These are phyloP conservation scores for Saccostrea glomerata DNA, from an alignment of 1,140 invertebrate species.

Conservation along the genomic window DNA sequence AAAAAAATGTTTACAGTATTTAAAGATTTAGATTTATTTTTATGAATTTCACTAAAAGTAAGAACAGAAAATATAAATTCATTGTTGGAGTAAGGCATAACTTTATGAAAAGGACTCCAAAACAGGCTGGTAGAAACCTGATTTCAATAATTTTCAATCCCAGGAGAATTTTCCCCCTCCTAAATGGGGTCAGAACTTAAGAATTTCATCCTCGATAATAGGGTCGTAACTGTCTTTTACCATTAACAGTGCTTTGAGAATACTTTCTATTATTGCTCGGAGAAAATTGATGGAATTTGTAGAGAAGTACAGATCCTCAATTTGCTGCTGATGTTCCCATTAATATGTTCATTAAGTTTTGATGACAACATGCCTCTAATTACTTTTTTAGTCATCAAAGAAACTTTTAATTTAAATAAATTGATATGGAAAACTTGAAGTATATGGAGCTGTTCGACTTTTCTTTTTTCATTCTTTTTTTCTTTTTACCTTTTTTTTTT, in stretches of 20 bases:
- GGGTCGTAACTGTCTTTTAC: neutral
- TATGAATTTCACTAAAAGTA: no score
- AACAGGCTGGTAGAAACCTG: no score
- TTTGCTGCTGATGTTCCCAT: neutral
- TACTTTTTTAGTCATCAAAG: neutral
- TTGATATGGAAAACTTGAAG: neutral
- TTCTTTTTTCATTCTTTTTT: no score
- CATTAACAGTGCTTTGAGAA: neutral
- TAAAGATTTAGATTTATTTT: no score
- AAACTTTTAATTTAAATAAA: constrained; percentile 2
- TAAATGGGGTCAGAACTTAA: no score
- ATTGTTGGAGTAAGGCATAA: no score
- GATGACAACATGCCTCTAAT: constrained; percentile 13
- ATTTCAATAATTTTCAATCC: no score
- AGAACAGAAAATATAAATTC: no score
- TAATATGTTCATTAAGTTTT: constrained; percentile 17
- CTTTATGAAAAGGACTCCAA: no score
- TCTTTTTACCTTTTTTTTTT: neutral
- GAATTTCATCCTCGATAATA: no score
- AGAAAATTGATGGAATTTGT: neutral
- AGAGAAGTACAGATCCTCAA: neutral
- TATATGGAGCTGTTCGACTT: neutral
- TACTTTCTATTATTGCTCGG: neutral
- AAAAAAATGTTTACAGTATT: no score
- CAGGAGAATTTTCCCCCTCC: no score